A percentile compares a stretch with the other conserved stretches of the same genome.
Evolutionary conservation across 2,888 invertebrate genomes (phyloP).

Genomic region (Scaptomyza tumidula): DNA sequence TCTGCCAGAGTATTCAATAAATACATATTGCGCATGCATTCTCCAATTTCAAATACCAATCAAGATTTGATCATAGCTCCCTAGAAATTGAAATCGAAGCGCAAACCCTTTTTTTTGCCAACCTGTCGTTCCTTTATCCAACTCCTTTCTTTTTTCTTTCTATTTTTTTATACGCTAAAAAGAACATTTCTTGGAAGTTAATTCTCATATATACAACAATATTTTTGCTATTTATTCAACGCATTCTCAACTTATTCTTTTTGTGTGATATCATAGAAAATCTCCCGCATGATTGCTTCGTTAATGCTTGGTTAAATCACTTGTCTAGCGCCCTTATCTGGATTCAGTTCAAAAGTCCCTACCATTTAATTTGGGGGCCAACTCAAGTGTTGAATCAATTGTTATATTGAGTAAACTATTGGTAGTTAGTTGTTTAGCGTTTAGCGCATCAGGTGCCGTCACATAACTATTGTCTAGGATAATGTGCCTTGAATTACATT

Average conservation of each 20-base stretch:
- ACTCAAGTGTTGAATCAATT: conserved; percentile 53
- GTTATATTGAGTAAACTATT: conserved; percentile 52
- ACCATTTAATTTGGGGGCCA: conserved; percentile 8
- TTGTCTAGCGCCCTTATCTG: conserved; percentile 54
- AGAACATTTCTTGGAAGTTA: conserved; percentile 72
- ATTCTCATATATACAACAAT: conserved; percentile 31
- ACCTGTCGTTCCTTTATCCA: conserved; percentile 26
- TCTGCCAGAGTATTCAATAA: background rate
- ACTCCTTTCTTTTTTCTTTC: conserved; percentile 13
- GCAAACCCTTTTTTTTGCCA: conserved; percentile 37
- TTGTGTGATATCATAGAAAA: conserved; percentile 32
- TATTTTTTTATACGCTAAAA: conserved; percentile 29
- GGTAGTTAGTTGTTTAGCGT: conserved; percentile 41
- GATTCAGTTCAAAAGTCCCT: conserved; percentile 11
- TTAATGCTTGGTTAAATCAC: conserved; percentile 24
- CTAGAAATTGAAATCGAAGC: conserved; percentile 46
- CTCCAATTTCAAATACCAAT: conserved; percentile 30
- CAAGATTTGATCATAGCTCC: conserved; percentile 50
- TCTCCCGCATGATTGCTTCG: conserved; percentile 65
- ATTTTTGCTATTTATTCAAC: conserved; percentile 60
- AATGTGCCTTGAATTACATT: conserved; percentile 58
- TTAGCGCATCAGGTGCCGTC: conserved; percentile 71
- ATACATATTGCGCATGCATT: conserved; percentile 65
- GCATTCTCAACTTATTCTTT: conserved; percentile 16
- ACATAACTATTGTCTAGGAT: conserved; percentile 45